Conservation (phyloP, 2,888 invertebrate genomes). For the Meiosimyza platycephala region DNA sequence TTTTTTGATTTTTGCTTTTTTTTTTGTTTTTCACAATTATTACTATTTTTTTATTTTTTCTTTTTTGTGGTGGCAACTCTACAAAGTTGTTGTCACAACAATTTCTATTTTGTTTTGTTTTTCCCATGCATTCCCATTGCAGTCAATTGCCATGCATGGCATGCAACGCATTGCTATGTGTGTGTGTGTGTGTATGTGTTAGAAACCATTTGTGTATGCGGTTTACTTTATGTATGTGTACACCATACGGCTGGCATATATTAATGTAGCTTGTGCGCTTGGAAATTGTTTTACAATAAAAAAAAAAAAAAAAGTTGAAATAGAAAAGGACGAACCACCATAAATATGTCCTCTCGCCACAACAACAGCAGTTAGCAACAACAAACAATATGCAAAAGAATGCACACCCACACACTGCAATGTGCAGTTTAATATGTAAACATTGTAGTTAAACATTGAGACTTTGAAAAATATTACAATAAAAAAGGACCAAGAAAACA, state of each 20-base stretch:
- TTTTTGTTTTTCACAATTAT: too few relatives aligned
- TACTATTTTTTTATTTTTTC: conserved; percentile 8
- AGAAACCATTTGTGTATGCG: too few relatives aligned
- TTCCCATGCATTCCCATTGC: not conserved
- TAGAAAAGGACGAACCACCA: conserved; percentile 11
- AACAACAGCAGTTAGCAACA: too few relatives aligned
- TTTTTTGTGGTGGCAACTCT: conserved; percentile 17
- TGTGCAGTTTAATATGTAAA: not conserved
- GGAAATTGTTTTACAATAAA: not conserved
- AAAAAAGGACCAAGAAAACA: not conserved
- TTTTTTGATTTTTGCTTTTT: conserved; percentile 2
- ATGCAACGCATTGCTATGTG: not conserved
- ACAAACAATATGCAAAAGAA: too few relatives aligned
- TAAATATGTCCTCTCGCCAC: conserved; percentile 19
- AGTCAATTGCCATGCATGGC: conserved; percentile 28
- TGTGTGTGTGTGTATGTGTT: not conserved
- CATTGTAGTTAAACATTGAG: conserved; percentile 14
- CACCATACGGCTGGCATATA: not conserved
- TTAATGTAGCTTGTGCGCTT: not conserved
- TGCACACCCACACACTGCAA: too few relatives aligned
- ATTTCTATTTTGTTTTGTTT: conserved; percentile 7
- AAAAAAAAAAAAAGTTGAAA: not conserved
- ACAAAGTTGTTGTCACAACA: conserved; percentile 10
- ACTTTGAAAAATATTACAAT: not conserved
- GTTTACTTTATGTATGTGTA: conserved; percentile 3